phyloP scores from a whole-genome alignment of 1,140 invertebrate genomes.

The Neocloeon triangulifer region DNA sequence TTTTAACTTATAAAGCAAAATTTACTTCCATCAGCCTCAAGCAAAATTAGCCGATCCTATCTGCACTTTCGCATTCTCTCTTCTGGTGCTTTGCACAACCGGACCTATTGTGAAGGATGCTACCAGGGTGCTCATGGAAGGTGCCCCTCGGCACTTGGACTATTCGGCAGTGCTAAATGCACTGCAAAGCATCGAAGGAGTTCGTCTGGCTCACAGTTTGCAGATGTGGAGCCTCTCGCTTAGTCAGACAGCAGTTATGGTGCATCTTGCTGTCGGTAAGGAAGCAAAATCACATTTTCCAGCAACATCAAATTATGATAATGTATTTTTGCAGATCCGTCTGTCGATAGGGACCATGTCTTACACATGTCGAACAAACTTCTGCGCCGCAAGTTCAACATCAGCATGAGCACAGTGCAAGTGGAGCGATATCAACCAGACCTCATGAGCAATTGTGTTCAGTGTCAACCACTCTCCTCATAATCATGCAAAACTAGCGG shows the following conservation, averaged over 20 bases:
- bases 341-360: conserved; percentile 22
- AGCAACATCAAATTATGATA: not conserved
- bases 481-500: too few relatives aligned
- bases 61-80: conserved; percentile 71
- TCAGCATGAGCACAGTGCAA: conserved; percentile 35
- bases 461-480: conserved; percentile 13
- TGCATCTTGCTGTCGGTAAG: conserved; percentile 52
- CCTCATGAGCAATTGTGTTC: conserved; percentile 18
- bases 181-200: conserved; percentile 34
- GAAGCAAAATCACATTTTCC: not conserved
- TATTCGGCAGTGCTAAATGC: conserved; percentile 13
- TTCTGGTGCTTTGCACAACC: conserved; percentile 63
- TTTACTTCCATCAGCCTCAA: conserved; percentile 25
- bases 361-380: conserved; percentile 25
- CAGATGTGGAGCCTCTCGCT: conserved; percentile 61
- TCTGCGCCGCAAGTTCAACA: conserved; percentile 25
- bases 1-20: conserved; percentile 12
- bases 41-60: conserved; percentile 67
- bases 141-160: conserved; percentile 28
- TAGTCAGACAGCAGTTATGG: conserved; percentile 40
- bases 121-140: conserved; percentile 54
- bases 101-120: conserved; percentile 50
- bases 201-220: conserved; percentile 52
- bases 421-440: conserved; percentile 24
- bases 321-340: conserved; percentile 18